These are phyloP conservation scores for Brenthis hecate DNA, from an alignment of 2,888 invertebrate genomes.

Conservation along the genomic window DNA sequence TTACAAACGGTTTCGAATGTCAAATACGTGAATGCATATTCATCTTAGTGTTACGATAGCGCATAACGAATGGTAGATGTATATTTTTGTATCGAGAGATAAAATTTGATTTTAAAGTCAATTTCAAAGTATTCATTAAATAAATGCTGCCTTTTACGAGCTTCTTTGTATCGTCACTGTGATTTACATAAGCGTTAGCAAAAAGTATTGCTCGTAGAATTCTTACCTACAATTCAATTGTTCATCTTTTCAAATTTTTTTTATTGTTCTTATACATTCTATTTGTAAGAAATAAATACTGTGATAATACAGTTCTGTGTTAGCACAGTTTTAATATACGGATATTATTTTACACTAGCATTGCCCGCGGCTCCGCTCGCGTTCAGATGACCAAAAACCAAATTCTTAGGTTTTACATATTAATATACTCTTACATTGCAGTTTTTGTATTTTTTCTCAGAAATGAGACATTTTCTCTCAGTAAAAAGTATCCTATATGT, in stretches of 20 bases:
- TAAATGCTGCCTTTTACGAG: background rate
- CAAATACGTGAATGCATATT: constrained; percentile 6
- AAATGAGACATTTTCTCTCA: no score
- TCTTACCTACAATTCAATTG: constrained; percentile 6
- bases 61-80: background rate
- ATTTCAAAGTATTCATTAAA: background rate
- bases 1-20: constrained; percentile 16
- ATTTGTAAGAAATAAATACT: background rate
- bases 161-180: constrained; percentile 3
- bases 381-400: no score
- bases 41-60: background rate
- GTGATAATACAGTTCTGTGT: no score
- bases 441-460: no score
- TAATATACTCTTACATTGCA: no score
- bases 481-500: no score
- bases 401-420: no score
- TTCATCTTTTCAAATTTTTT: background rate
- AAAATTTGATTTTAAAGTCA: background rate
- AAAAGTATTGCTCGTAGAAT: constrained; percentile 5
- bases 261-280: background rate
- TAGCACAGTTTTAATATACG: no score
- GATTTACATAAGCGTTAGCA: constrained; percentile 6
- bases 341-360: no score
- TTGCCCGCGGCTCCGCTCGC: no score
- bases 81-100: background rate